Percentiles rank a stretch among this genome's conserved stretches.
These are phyloP conservation scores for Apis cerana DNA, from an alignment of 1,140 invertebrate genomes.

Conservation along the genomic window DNA sequence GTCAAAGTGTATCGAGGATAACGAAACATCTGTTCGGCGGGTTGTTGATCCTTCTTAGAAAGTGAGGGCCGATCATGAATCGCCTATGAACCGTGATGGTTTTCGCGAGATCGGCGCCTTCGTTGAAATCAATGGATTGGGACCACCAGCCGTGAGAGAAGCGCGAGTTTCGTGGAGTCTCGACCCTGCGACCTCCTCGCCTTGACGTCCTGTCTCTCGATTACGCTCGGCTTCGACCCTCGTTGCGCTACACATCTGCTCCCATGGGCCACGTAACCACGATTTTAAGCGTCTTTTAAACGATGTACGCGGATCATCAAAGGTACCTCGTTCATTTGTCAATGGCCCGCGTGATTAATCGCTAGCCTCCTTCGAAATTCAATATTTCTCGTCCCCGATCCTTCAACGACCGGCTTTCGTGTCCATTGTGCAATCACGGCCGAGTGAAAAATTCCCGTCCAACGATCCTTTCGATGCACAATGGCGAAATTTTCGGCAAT, in stretches of 20 bases:
- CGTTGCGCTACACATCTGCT: slow-evolving; percentile 35
- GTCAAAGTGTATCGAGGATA: slow-evolving; percentile 40
- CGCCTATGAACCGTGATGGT: slow-evolving; percentile 26
- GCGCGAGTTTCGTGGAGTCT: slow-evolving; percentile 48
- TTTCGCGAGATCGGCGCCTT: slow-evolving; percentile 26
- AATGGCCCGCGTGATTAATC: slow-evolving; percentile 25
- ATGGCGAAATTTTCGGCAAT: background rate
- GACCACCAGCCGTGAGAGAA: slow-evolving; percentile 65
- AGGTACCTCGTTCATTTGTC: slow-evolving; percentile 31
- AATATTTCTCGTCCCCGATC: background rate
- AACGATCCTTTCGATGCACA: background rate
- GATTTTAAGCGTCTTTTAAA: slow-evolving; percentile 38
- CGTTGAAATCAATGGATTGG: slow-evolving; percentile 52
- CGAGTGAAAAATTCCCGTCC: background rate
- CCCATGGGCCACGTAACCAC: slow-evolving; percentile 28
- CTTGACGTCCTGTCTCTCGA: slow-evolving; percentile 62
- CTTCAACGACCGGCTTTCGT: background rate
- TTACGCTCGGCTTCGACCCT: slow-evolving; percentile 33
- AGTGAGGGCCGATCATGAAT: slow-evolving; percentile 33
- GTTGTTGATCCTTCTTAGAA: slow-evolving; percentile 42
- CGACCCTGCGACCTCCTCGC: slow-evolving; percentile 57
- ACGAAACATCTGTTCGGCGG: slow-evolving; percentile 32
- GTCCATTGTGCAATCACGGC: background rate
- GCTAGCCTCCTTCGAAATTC: background rate
- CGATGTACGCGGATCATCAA: slow-evolving; percentile 32